Conservation (phyloP, 2,797 vertebrate species). For the Alcedo atthis region DNA sequence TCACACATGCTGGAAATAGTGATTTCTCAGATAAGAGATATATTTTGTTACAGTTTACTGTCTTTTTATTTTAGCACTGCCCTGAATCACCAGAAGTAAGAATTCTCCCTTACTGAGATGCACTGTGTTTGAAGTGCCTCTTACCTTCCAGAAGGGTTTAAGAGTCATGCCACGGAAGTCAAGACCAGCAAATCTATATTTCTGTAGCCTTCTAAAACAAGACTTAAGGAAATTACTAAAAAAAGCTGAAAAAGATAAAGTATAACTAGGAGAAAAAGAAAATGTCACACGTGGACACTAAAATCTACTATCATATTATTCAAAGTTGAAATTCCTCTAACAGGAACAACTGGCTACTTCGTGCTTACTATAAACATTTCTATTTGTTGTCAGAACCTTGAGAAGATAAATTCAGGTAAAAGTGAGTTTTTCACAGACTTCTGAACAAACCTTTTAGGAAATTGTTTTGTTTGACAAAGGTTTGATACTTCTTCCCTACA, state of each 20-base stretch:
- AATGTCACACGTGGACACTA: rapidly evolving
- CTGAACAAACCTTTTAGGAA: not conserved
- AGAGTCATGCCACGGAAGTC: not conserved
- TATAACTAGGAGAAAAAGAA: not conserved
- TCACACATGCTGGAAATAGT: not conserved
- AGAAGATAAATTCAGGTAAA: not conserved
- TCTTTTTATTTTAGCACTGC: not conserved
- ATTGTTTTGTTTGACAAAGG: not conserved
- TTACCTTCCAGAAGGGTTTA: not conserved
- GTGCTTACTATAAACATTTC: not conserved
- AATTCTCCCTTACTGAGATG: not conserved
- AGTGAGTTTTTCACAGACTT: not conserved
- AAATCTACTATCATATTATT: not conserved
- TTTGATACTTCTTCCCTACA: not conserved
- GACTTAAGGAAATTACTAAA: not conserved
- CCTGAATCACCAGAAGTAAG: not conserved
- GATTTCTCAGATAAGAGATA: not conserved
- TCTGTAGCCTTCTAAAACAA: not conserved
- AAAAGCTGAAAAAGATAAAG: not conserved
- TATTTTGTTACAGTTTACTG: not conserved
- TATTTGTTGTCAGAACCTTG: not conserved
- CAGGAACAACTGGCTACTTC: not conserved
- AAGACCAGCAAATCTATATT: not conserved
- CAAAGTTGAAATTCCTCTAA: not conserved
- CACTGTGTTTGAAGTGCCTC: not conserved